Evolutionary conservation across 1,140 invertebrate genomes (phyloP).

Genomic region (Tetragnatha versicolor): DNA sequence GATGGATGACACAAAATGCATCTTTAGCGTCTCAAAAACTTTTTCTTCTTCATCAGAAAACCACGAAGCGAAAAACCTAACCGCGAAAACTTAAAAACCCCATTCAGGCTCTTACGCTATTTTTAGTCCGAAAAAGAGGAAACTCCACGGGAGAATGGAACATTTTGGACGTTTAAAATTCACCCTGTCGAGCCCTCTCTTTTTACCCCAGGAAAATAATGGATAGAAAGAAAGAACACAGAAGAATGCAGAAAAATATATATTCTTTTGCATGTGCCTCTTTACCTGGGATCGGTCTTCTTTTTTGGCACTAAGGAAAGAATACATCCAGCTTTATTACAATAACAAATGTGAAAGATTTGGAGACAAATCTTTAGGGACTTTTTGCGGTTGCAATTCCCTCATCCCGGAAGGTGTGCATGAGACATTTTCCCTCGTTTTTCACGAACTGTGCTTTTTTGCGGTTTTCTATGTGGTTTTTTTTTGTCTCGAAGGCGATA

Average conservation of each 20-base stretch:
- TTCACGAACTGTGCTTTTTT: no score
- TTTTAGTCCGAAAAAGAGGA: no score
- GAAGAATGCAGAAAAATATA: background rate
- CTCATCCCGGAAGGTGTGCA: background rate
- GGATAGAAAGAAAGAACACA: background rate
- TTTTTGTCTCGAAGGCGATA: no score
- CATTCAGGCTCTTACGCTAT: no score
- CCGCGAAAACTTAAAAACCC: no score
- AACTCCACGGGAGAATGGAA: background rate
- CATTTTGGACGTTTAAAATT: background rate
- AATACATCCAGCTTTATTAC: conserved; percentile 7
- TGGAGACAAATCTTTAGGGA: conserved; percentile 4
- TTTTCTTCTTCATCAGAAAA: no score
- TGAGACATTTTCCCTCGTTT: background rate
- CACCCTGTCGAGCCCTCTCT: background rate
- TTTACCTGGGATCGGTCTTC: background rate
- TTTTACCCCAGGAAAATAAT: background rate
- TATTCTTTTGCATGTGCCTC: background rate
- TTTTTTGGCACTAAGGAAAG: background rate
- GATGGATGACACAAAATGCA: no score
- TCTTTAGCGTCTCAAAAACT: no score
- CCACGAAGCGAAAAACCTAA: no score
- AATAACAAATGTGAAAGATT: conserved; percentile 24
- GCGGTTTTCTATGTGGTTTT: no score
- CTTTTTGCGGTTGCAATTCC: background rate